Percentiles rank a stretch among this genome's conserved stretches.
Evolutionary conservation across 2,113 vertebrate genomes (phyloP).

Genomic region (Trogon surrucura): DNA sequence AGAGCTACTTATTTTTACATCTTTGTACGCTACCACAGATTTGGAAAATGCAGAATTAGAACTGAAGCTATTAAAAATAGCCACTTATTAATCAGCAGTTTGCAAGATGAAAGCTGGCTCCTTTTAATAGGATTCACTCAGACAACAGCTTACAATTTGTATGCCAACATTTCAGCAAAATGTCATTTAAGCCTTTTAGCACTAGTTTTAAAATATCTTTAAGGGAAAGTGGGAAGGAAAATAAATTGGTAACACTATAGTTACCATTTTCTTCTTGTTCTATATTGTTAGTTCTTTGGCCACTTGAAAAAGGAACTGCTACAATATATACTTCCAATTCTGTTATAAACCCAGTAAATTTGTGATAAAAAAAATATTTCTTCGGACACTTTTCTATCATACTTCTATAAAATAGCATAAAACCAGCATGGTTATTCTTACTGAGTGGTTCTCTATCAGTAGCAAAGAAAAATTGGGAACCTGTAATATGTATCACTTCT

Average conservation of each 20-base stretch:
- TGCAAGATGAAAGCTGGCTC: background rate
- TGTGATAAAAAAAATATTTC: background rate
- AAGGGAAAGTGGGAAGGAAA: background rate
- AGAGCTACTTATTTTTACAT: background rate
- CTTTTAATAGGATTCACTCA: conserved; percentile 3
- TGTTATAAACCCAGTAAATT: background rate
- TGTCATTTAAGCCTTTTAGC: background rate
- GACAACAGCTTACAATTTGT: background rate
- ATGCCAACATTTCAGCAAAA: background rate
- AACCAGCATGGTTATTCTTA: background rate
- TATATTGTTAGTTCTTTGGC: background rate
- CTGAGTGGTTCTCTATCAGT: background rate
- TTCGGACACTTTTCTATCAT: background rate
- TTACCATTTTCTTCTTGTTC: background rate
- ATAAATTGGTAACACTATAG: background rate
- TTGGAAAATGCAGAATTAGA: background rate
- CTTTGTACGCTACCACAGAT: background rate
- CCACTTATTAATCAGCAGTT: background rate
- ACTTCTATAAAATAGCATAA: background rate
- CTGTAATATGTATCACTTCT: background rate
- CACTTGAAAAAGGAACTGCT: background rate
- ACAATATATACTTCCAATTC: background rate
- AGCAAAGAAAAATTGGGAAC: background rate
- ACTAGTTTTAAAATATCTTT: background rate
- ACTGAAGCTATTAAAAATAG: background rate